Evolutionary conservation across 2,797 vertebrate genomes (phyloP), one percentile per base, ranked within the genome.

Genomic region (Molossus molossus): DNA sequence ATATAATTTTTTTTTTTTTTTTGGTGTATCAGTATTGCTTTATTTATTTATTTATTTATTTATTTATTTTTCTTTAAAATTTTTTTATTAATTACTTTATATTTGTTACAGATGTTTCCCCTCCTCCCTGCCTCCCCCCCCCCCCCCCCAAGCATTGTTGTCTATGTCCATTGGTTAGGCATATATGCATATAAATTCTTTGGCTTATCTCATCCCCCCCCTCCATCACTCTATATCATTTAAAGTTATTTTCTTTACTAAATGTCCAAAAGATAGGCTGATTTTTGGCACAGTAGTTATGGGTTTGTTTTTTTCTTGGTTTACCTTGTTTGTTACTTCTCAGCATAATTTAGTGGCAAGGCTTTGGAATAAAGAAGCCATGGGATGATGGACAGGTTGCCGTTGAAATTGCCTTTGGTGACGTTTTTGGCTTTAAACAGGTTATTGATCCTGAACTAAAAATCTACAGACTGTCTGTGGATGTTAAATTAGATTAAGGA

Each of bases 401-500:
- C 45, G 50, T 25, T 60, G 27, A 17, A 86, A 86, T 87, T 50
- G 9, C 85, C 53, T 58, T 90, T 5, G n/a, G 82, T 91, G 73
- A 82, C 25, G 87, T 81, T 67, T 48, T 55, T 91, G 93, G 15
- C 55, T 45, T 91, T 87, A 40, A 50, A 70, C 21, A 83, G 58
- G 92, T 96, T 90, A 55, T 95, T 90, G 90, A 82, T 64, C 18
- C 29, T 83, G 70, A 8, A 75, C 58, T 76, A 53, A 93, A 92
- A 87, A 76, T 70, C 72, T 77, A 5, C 23, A 93, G 21, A 67
- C 9, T 64, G 9, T 60, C 6, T 82, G 9, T 73, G 60, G 29
- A 27, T 88, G 72, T 87, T 86, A 77, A 93, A 55, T 87, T 21
- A n/a, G 40, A 90, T 70, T 96, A 94, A 95, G 48, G n/a, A 62